phyloP scores from a whole-genome alignment of 2,113 vertebrate species.

The Petroica traversi region DNA sequence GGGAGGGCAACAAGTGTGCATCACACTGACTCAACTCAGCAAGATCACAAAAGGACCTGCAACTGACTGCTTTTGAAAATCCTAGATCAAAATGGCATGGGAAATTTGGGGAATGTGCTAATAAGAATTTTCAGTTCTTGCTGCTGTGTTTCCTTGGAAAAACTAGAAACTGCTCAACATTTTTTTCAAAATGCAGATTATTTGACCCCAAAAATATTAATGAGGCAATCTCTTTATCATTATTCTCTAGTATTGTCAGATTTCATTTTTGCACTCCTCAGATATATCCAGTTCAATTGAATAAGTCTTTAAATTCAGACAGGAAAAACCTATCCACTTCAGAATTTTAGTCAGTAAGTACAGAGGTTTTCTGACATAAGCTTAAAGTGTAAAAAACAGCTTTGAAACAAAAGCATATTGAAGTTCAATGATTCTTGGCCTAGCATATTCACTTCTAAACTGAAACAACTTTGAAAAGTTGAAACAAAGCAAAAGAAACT shows the following conservation, averaged over 20 bases:
- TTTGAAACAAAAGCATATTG: not conserved
- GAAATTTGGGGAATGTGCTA: not conserved
- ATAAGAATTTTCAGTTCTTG: not conserved
- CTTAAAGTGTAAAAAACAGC: not conserved
- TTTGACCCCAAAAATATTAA: not conserved
- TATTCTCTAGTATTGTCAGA: not conserved
- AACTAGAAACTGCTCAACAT: not conserved
- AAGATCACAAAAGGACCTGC: not conserved
- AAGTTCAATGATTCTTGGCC: not conserved
- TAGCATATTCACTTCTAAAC: not conserved
- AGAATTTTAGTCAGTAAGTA: not conserved
- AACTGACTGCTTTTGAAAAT: not conserved
- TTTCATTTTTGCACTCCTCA: not conserved
- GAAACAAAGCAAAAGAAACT: not conserved
- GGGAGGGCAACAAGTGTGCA: accelerated
- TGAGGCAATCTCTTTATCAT: accelerated
- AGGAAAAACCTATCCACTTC: not conserved
- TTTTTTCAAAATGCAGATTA: not conserved
- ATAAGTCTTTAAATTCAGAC: not conserved
- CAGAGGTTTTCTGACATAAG: not conserved
- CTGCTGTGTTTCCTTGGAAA: not conserved
- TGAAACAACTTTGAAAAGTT: not conserved
- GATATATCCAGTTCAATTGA: not conserved
- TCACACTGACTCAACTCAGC: not conserved
- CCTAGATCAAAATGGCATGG: not conserved